Evolutionary conservation across 1,140 invertebrate genomes (phyloP).

Genomic region (Andricus grossulariae): DNA sequence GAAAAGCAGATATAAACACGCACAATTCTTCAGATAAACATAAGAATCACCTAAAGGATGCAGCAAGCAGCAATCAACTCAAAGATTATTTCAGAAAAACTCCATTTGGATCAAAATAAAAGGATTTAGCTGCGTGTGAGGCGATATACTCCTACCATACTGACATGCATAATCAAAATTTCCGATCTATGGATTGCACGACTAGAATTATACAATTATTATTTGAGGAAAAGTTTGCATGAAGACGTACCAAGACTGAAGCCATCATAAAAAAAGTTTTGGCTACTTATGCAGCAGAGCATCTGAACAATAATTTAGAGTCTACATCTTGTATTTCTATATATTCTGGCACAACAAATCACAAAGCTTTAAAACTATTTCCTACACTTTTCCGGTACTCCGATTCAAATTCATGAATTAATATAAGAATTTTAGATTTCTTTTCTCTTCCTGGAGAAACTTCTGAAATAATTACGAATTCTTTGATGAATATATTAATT

Average conservation of each 20-base stretch:
- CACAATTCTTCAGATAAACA: no score
- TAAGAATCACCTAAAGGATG: no score
- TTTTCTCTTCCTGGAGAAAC: constrained; percentile 49
- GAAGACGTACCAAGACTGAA: constrained; percentile 15
- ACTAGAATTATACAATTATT: background rate
- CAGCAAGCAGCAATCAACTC: background rate
- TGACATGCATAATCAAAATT: background rate
- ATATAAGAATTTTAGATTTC: constrained; percentile 43
- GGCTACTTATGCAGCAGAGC: background rate
- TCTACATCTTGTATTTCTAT: constrained; percentile 37
- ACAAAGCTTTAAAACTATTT: constrained; percentile 47
- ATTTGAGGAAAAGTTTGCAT: constrained; percentile 3
- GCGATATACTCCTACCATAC: background rate
- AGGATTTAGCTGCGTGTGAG: background rate
- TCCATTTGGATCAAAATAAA: background rate
- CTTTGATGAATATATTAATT: constrained; percentile 41
- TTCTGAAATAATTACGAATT: constrained; percentile 44
- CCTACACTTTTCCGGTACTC: constrained; percentile 45
- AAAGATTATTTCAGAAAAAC: background rate
- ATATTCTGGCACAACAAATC: constrained; percentile 48
- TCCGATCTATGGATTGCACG: constrained; percentile 6
- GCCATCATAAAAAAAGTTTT: constrained; percentile 12
- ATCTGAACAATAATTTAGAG: constrained; percentile 34
- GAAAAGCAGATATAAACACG: no score
- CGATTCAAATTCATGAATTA: constrained; percentile 33